Percentiles rank a stretch among this genome's conserved stretches.
phyloP scores from a whole-genome alignment of 1,140 invertebrate species.

The Halyomorpha halys region DNA sequence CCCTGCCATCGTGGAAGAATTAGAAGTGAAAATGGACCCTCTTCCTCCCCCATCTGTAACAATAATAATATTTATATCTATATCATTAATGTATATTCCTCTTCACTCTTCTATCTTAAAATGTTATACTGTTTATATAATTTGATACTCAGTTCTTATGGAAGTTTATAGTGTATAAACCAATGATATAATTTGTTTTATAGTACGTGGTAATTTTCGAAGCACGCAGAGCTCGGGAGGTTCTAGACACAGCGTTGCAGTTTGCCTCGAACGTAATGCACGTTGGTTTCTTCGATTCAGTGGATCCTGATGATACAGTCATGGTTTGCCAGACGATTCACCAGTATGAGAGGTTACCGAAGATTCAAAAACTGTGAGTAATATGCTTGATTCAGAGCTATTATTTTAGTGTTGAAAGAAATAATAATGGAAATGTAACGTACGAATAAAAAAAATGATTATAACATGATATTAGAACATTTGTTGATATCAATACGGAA shows the following conservation, averaged over 20 bases:
- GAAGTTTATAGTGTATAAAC: too few species aligned
- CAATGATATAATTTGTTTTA: constrained; percentile 11
- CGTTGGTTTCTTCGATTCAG: constrained; percentile 31
- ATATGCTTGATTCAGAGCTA: too few species aligned
- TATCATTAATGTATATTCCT: too few species aligned
- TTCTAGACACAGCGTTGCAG: constrained; percentile 28
- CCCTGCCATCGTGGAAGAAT: constrained; percentile 22
- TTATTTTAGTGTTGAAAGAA: too few species aligned
- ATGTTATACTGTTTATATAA: too few species aligned
- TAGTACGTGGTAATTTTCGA: constrained; percentile 33
- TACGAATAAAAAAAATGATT: too few species aligned
- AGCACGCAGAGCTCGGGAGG: constrained; percentile 27
- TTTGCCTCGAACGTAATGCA: constrained; percentile 30
- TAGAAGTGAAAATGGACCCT: constrained; percentile 23
- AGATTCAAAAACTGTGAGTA: constrained; percentile 28
- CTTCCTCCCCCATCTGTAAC: constrained; percentile 27
- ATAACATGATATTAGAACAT: too few species aligned
- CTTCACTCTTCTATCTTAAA: too few species aligned
- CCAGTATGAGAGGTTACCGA: constrained; percentile 27
- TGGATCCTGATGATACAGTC: constrained; percentile 28
- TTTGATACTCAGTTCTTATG: too few species aligned
- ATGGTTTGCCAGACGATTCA: constrained; percentile 26
- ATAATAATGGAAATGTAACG: too few species aligned
- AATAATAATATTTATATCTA: too few species aligned
- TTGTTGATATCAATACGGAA: too few species aligned